These are phyloP conservation scores for Sphaeridia pumilis DNA, from an alignment of 2,888 invertebrate species.

Conservation along the genomic window DNA sequence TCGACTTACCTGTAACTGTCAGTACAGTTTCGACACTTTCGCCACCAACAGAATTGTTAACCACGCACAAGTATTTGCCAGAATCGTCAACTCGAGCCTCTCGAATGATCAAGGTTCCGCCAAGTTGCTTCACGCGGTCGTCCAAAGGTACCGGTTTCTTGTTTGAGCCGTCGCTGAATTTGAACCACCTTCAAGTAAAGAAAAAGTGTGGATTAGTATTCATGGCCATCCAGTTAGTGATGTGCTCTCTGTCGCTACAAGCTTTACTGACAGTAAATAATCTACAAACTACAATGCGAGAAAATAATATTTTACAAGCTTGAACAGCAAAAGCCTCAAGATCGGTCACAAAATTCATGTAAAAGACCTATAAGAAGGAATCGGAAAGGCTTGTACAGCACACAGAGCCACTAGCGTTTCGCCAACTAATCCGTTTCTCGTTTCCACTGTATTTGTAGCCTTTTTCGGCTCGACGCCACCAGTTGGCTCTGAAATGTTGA, in stretches of 20 bases:
- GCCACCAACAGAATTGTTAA: slow-evolving; percentile 83
- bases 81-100: slow-evolving; percentile 85
- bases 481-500: slow-evolving; percentile 38
- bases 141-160: slow-evolving; percentile 81
- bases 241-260: too few relatives aligned
- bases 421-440: slow-evolving; percentile 32
- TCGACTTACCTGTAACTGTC: slow-evolving; percentile 70
- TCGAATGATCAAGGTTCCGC: slow-evolving; percentile 83
- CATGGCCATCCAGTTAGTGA: too few relatives aligned
- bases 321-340: too few relatives aligned
- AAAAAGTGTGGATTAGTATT: background rate
- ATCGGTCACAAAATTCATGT: too few relatives aligned
- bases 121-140: slow-evolving; percentile 81
- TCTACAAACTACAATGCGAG: too few relatives aligned
- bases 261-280: too few relatives aligned
- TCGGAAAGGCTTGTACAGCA: slow-evolving; percentile 62
- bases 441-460: slow-evolving; percentile 36
- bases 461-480: slow-evolving; percentile 37
- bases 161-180: slow-evolving; percentile 75
- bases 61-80: slow-evolving; percentile 86
- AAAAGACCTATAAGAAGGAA: slow-evolving; percentile 66
- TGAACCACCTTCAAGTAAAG: slow-evolving; percentile 75
- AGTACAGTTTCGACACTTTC: slow-evolving; percentile 85
- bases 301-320: too few relatives aligned
- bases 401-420: slow-evolving; percentile 44